These are phyloP conservation scores for Atta colombica DNA, from an alignment of 1,140 invertebrate genomes.

Conservation along the genomic window DNA sequence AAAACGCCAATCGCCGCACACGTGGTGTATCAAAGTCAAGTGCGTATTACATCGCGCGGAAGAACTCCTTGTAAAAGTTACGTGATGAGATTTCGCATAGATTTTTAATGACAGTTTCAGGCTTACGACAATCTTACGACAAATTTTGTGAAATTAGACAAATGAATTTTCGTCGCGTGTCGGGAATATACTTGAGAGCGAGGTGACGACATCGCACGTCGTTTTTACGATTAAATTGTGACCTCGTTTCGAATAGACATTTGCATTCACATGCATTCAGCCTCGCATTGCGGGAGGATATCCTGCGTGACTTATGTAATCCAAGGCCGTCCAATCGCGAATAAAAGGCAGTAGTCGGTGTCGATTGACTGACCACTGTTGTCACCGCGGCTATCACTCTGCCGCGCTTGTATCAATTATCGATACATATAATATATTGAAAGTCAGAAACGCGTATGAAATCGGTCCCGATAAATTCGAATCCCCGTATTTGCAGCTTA, in stretches of 20 bases:
- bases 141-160: neutral
- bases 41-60: neutral
- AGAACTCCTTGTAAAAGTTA: constrained; percentile 9
- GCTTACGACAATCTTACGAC: neutral
- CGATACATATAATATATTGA: constrained; percentile 18
- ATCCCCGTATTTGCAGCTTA: neutral
- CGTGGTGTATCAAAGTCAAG: neutral
- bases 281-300: neutral
- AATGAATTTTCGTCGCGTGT: neutral
- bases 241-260: constrained; percentile 26
- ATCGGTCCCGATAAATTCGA: constrained; percentile 28
- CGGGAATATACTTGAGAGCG: neutral
- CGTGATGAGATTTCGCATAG: neutral
- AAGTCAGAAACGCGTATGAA: constrained; percentile 20
- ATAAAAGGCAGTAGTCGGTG: constrained; percentile 44
- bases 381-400: neutral
- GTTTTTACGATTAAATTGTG: constrained; percentile 43
- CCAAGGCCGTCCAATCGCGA: constrained; percentile 31
- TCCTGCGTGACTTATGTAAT: constrained; percentile 42
- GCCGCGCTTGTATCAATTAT: constrained; percentile 55
- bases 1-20: constrained; percentile 12
- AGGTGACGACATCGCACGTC: neutral
- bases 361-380: constrained; percentile 9
- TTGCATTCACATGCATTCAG: constrained; percentile 34
- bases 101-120: neutral